Conservation (phyloP, 2,113 vertebrate species). For the Ceyx melanurus region DNA sequence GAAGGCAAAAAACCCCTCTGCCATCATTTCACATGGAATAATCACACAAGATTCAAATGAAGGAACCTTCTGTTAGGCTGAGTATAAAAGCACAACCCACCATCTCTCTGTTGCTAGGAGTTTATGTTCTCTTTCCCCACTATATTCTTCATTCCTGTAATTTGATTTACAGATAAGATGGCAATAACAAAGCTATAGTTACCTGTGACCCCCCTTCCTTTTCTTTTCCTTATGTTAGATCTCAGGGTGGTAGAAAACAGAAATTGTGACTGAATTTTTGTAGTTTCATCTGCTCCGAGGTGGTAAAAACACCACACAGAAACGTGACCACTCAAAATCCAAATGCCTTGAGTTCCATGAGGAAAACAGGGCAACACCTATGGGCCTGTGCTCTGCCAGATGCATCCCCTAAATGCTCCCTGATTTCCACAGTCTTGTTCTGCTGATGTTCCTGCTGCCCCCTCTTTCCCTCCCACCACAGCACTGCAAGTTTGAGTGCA, state of each 20-base stretch:
- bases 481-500: neutral
- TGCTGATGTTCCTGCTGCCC: rapidly evolving
- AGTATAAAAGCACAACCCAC: neutral
- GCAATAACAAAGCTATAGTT: neutral
- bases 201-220: neutral
- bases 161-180: neutral
- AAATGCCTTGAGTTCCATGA: neutral
- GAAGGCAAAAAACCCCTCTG: neutral
- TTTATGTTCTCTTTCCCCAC: neutral
- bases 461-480: neutral
- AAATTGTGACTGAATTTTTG: neutral
- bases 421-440: neutral
- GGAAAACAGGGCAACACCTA: neutral
- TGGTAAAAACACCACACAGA: neutral
- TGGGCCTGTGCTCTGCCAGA: neutral
- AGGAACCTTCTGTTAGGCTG: neutral
- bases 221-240: neutral
- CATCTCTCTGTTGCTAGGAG: neutral
- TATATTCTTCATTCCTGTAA: neutral
- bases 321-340: neutral
- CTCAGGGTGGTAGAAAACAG: neutral
- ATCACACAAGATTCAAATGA: neutral
- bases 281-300: neutral
- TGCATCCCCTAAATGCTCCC: neutral
- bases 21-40: neutral